Evolutionary conservation across 2,888 invertebrate genomes (phyloP).

Genomic region (Diabrotica balteata): DNA sequence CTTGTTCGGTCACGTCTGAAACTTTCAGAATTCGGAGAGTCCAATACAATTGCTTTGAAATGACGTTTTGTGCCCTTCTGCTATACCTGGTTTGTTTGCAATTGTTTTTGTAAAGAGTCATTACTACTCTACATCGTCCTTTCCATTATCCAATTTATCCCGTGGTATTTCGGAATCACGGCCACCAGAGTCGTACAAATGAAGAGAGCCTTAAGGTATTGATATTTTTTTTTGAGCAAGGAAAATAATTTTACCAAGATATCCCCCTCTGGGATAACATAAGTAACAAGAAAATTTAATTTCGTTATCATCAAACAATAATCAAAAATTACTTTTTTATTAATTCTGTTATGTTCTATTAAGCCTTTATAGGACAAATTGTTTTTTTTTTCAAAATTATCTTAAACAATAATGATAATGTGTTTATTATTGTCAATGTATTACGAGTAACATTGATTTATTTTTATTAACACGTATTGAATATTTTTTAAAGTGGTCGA

Average conservation of each 20-base stretch:
- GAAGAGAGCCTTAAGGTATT: not conserved
- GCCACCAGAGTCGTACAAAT: not conserved
- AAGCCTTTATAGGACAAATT: no score
- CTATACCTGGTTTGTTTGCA: conserved; percentile 7
- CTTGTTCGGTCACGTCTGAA: not conserved
- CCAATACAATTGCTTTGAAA: conserved; percentile 3
- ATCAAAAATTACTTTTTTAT: not conserved
- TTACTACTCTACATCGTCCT: not conserved
- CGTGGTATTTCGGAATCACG: not conserved
- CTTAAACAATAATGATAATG: no score
- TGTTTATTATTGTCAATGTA: no score
- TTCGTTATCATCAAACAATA: no score
- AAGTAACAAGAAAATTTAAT: no score
- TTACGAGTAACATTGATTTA: no score
- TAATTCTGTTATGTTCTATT: not conserved
- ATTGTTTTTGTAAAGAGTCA: conserved; percentile 4
- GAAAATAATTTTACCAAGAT: no score
- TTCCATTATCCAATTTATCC: conserved; percentile 1
- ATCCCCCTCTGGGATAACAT: no score
- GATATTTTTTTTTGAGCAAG: no score
- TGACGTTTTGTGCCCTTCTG: not conserved
- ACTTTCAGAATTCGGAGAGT: conserved; percentile 1
- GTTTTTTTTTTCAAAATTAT: no score
- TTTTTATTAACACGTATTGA: no score
- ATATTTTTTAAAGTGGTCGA: no score